A percentile compares a stretch with the other conserved stretches of the same genome.
phyloP scores from a whole-genome alignment of 1,140 invertebrate species.

The Pissodes strobi region DNA sequence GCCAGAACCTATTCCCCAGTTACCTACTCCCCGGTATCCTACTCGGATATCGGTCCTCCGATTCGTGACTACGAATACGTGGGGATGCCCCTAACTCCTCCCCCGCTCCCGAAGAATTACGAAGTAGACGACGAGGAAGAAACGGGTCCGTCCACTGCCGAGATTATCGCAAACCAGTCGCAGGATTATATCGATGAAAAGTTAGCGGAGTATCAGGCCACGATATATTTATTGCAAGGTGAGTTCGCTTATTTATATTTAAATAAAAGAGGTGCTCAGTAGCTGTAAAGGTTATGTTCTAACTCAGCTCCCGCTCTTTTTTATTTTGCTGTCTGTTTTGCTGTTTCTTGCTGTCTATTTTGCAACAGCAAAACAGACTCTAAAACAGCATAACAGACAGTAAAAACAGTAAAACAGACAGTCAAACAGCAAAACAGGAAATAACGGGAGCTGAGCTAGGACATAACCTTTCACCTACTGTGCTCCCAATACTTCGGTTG shows the following conservation, averaged over 20 bases:
- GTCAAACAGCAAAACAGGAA: no score
- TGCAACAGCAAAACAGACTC: no score
- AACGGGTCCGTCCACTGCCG: conserved; percentile 79
- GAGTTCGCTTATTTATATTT: conserved; percentile 33
- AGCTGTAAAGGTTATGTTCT: no score
- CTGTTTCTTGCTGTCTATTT: no score
- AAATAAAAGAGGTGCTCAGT: background rate
- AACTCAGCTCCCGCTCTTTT: no score
- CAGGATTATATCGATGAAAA: conserved; percentile 94
- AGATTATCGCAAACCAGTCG: conserved; percentile 89
- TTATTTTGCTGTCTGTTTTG: no score
- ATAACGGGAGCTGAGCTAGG: no score
- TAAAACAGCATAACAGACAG: no score
- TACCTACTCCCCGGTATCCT: conserved; percentile 66
- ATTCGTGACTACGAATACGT: conserved; percentile 63
- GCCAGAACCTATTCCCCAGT: conserved; percentile 61
- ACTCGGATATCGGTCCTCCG: conserved; percentile 64
- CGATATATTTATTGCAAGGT: conserved; percentile 89
- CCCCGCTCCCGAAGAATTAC: conserved; percentile 59
- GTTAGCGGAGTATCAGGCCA: conserved; percentile 89
- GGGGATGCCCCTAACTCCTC: conserved; percentile 69
- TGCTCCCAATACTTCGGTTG: no score
- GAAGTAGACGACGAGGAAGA: conserved; percentile 65
- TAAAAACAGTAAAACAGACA: no score
- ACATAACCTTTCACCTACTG: no score